Evolutionary conservation across 2,113 vertebrate species (phyloP), one percentile per base, ranked within the genome.

Genomic region (Pollachius pollachius): DNA sequence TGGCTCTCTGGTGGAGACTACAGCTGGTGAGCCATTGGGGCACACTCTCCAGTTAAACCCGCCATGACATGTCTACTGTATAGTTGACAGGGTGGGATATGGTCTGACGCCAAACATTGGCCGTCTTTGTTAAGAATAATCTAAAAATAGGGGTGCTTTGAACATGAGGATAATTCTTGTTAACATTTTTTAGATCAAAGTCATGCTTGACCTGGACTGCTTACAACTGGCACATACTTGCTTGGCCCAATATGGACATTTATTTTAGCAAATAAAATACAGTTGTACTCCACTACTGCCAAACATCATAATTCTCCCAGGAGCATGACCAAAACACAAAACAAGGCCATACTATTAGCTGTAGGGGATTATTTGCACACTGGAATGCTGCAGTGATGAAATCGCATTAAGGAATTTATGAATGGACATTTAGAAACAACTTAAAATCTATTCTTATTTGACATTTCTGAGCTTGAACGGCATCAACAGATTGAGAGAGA

Each of bases 261-360:
- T 68, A 73, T 57, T 57, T 11, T 48, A 13, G 2, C 41, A 48
- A 48, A 48, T 48, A 48, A 9, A 48, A 48, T 8, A 48, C 41
- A 48, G 41, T 48, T 48, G 41, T 48, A 48, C 41, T 48, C 8
- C 12, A 48, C 41, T 13, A 48, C 6, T 74, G 75, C 74, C 75
- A 84, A 81, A 78, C 74, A 72, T 59, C 64, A 56, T 82, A 82
- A 85, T 80, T 81, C 84, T 77, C 77, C 41, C 71, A 69, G 73
- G 65, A 73, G 74, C 73, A 74, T 13, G 71, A 58, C 3, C 21
- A 59, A 72, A 70, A 70, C 11, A 71, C 52, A 65, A 48, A 41
- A 61, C 52, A 30, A 27, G 16, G 52, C 21, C 30, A 56, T 71
- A 78, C 73, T 69, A 61, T 52, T 12, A 34, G 12, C 82, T 79